Base-by-base conservation (phyloP, 2,113 vertebrate genomes). In the Ascaphus truei region DNA sequence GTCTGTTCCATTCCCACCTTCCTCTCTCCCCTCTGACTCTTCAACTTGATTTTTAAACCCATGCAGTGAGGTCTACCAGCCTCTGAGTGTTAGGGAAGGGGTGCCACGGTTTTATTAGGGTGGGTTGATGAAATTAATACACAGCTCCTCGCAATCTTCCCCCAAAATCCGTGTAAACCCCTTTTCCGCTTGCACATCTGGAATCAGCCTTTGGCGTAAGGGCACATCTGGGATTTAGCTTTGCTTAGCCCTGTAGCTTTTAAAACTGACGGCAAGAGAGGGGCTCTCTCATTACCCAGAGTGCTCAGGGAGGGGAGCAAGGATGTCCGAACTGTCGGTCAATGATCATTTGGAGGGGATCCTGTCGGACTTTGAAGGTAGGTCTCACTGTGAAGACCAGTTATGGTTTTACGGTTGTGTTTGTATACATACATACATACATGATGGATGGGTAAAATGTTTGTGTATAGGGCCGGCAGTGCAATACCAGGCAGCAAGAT, bases 341-440 rank as follows among this genome's bases (percentile, higher is more conserved):
- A 92, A 89, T 36, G 90, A 93, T 39, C 91, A 93, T 74, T 85
- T 92, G 31, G 90, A 92, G 72, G 91, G 89, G 73, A 92, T 93
- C 69, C 81, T 93, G 80, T 92, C 88, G 3, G 91, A 92, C 79
- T 92, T 92, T 69, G 92, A 93, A 87, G 92, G 90, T 93, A 83
- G 75, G 88, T 34, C n/a, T n/a, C n/a, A n/a, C n/a, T n/a, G n/a
- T n/a, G n/a, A n/a, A n/a, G n/a, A n/a, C n/a, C n/a, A n/a, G n/a
- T n/a, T n/a, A n/a, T n/a, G n/a, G n/a, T n/a, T n/a, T n/a, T n/a
- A n/a, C n/a, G n/a, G n/a, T n/a, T n/a, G n/a, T n/a, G n/a, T n/a
- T n/a, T n/a, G n/a, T n/a, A n/a, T n/a, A n/a, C n/a, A n/a, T n/a
- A n/a, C n/a, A n/a, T n/a, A n/a, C n/a, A n/a, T n/a, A n/a, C n/a